Evolutionary conservation across 2,113 vertebrate genomes (phyloP).

Genomic region (Gobiocypris rarus): DNA sequence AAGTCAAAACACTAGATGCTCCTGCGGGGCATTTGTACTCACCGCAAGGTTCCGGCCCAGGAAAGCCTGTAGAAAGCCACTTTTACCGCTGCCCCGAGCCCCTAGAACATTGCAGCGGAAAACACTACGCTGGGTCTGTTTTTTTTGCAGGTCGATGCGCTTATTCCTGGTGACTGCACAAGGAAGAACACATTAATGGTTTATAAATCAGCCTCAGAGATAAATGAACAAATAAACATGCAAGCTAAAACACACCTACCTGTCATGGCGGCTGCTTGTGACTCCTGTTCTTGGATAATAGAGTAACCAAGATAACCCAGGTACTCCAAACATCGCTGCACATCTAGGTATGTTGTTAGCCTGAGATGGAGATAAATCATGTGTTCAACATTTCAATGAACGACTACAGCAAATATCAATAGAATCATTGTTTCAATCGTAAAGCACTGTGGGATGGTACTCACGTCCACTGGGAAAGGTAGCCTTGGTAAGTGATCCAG

Average conservation of each 20-base stretch:
- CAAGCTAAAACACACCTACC: constrained; percentile 69
- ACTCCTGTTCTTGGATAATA: constrained; percentile 95
- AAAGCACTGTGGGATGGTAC: constrained; percentile 64
- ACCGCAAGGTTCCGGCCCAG: constrained; percentile 90
- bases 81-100: constrained; percentile 87
- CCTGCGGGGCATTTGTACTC: constrained; percentile 52
- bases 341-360: constrained; percentile 94
- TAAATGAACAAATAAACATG: background rate
- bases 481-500: constrained; percentile 99
- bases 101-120: constrained; percentile 95
- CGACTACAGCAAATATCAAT: background rate
- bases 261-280: constrained; percentile 93
- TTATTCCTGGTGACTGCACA: constrained; percentile 93
- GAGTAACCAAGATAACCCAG: constrained; percentile 96
- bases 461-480: constrained; percentile 99
- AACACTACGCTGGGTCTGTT: constrained; percentile 96
- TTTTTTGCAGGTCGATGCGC: constrained; percentile 97
- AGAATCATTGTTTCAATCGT: background rate
- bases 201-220: background rate
- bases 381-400: no score
- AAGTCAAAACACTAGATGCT: background rate
- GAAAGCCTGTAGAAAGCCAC: constrained; percentile 91
- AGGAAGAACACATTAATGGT: constrained; percentile 26
- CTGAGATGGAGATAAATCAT: constrained; percentile 69
- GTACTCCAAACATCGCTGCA: constrained; percentile 96